Evolutionary conservation across 2,888 invertebrate species (phyloP), one percentile per base, ranked within the genome.

Genomic region (Ceraclea dissimilis): DNA sequence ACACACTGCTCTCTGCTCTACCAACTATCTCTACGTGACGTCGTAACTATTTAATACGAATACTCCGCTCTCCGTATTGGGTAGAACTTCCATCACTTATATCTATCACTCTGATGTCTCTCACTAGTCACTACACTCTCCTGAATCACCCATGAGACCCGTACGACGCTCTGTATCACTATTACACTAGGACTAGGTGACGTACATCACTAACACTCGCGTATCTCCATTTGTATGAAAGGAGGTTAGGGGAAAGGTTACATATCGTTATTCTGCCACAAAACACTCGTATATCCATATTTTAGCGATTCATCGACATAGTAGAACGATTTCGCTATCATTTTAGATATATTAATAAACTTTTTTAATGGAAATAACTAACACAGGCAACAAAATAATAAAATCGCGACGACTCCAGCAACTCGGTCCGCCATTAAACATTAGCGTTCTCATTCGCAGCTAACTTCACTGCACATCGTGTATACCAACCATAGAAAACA

Each of bases 171-270:
- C 39, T n/a, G 16, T n/a, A 39, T 39, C 39, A 39, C 39, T 39
- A 39, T 39, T 39, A 74, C 74, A 74, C 72, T 73, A 77, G 80
- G 79, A 80, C 81, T 81, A 81, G 81, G 81, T 80, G 79, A 82
- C 81, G 80, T 75, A 82, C 83, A 83, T 82, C 80, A 82, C 82
- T 83, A 83, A 82, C 80, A 82, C 82, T 83, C 83, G 82, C 79
- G 79, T 83, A 81, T 82, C 83, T 81, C 80, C 82, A 83, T 81
- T 83, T 82, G 82, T 81, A 82, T 81, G 82, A 84, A 76, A 82
- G 82, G 83, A 84, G 84, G 84, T 84, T 84, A 84, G 81, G 82
- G 75, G 82, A 82, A 82, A 82, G 81, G 81, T 81, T 80, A 80
- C 80, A 80, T 79, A 79, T 82, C 80, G 75, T 77, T 75, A 75